Percentiles rank a stretch among this genome's conserved stretches.
Evolutionary conservation across 2,888 invertebrate species (phyloP).

Genomic region (Caenorhabditis japonica): DNA sequence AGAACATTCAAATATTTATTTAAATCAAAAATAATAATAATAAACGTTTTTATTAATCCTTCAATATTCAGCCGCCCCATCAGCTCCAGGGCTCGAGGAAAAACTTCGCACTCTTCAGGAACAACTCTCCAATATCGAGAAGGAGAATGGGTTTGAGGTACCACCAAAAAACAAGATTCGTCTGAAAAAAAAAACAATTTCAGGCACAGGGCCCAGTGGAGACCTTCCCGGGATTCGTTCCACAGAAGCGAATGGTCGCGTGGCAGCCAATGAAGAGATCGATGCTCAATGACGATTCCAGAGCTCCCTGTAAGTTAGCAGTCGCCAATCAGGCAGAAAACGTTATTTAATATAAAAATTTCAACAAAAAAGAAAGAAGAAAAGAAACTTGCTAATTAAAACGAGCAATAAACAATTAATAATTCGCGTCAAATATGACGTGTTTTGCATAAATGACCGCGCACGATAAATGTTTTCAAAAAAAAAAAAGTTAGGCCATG

Average conservation of each 20-base stretch:
- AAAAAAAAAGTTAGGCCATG: no score
- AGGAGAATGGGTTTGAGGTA: constrained; percentile 41
- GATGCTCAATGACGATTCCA: constrained; percentile 49
- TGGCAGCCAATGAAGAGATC: constrained; percentile 76
- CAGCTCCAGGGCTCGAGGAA: constrained; percentile 54
- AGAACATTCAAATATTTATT: no score
- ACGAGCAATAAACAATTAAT: no score
- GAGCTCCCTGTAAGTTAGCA: constrained; percentile 64
- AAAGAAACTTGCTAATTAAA: no score
- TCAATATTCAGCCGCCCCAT: constrained; percentile 46
- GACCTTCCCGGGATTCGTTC: constrained; percentile 47
- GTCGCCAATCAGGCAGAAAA: no score
- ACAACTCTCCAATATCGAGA: constrained; percentile 53
- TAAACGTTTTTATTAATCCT: no score
- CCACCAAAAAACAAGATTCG: background rate
- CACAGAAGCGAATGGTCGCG: constrained; percentile 70
- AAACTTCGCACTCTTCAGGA: constrained; percentile 56
- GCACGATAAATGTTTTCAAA: no score
- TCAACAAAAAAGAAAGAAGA: no score
- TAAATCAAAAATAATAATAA: no score
- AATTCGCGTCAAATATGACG: no score
- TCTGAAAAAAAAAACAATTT: background rate
- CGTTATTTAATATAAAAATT: background rate
- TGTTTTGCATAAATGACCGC: no score
- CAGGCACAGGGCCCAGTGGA: constrained; percentile 23